phyloP scores from a whole-genome alignment of 2,797 vertebrate species.

The Carapus acus region DNA sequence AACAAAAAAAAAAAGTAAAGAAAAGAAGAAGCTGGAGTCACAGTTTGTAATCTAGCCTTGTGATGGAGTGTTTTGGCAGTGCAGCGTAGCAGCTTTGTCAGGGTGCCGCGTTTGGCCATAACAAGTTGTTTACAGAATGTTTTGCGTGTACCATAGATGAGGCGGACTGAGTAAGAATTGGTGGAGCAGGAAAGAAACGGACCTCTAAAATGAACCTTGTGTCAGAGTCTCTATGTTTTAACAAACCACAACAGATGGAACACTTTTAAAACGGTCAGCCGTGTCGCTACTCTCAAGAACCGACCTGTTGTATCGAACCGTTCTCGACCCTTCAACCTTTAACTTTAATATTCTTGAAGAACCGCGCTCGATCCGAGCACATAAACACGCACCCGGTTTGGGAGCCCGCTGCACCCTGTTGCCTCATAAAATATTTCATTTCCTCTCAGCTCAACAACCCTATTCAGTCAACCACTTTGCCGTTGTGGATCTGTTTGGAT shows the following conservation, averaged over 20 bases:
- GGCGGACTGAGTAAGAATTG: slow-evolving; percentile 1
- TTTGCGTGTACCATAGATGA: slow-evolving; percentile 1
- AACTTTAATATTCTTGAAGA: background rate
- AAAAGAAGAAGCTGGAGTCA: background rate
- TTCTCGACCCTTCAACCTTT: slow-evolving; percentile 5
- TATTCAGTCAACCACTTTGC: slow-evolving; percentile 10
- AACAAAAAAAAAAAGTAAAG: too few species aligned
- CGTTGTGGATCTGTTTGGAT: background rate
- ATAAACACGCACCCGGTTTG: slow-evolving; percentile 4
- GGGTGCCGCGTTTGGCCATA: too few species aligned
- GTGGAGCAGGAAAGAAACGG: slow-evolving; percentile 1
- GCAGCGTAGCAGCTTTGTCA: slow-evolving; percentile 25
- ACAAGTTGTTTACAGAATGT: slow-evolving; percentile 15
- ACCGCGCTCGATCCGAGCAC: slow-evolving; percentile 3
- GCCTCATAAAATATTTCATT: slow-evolving; percentile 7
- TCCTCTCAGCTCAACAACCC: background rate
- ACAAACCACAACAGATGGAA: background rate
- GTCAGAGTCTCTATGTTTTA: background rate
- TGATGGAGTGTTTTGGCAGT: slow-evolving; percentile 10
- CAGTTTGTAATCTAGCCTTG: too few species aligned
- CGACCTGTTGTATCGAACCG: background rate
- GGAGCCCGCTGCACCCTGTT: slow-evolving; percentile 30
- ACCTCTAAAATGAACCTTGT: background rate
- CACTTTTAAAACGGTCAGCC: background rate
- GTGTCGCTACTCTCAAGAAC: background rate